A percentile compares a stretch with the other conserved stretches of the same genome.
Evolutionary conservation across 2,797 vertebrate species (phyloP).

Genomic region (Sebastes itinus): DNA sequence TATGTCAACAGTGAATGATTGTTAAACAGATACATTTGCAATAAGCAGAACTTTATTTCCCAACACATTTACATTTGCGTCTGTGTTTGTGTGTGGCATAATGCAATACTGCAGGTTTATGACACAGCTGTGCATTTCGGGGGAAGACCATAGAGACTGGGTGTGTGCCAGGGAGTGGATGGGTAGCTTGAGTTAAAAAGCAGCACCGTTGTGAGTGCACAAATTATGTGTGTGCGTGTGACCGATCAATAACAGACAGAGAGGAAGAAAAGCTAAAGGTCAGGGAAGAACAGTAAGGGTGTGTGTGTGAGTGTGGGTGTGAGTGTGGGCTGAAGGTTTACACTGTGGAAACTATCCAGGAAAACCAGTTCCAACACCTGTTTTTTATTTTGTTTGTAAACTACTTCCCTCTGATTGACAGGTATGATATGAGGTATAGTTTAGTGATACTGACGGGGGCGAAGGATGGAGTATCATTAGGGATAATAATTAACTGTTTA

Average conservation of each 20-base stretch:
- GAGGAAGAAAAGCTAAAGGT: constrained; percentile 29
- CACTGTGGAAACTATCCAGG: constrained; percentile 31
- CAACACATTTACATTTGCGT: constrained; percentile 7
- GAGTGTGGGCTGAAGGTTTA: constrained; percentile 18
- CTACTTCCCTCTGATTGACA: background rate
- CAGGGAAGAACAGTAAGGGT: constrained; percentile 21
- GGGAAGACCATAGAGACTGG: constrained; percentile 1
- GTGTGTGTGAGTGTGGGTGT: background rate
- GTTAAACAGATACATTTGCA: background rate
- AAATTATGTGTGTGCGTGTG: background rate
- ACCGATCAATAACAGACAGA: background rate
- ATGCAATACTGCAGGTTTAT: background rate
- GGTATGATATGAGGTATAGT: background rate
- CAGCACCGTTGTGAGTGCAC: too few relatives aligned
- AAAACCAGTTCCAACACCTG: constrained; percentile 19
- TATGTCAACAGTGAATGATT: background rate
- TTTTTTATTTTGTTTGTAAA: background rate
- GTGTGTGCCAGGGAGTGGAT: background rate
- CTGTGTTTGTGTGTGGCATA: background rate
- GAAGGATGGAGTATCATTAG: too few relatives aligned
- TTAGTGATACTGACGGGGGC: background rate
- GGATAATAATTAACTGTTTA: too few relatives aligned
- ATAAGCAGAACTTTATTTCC: background rate
- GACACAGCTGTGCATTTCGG: background rate
- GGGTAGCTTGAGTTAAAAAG: background rate